Evolutionary conservation across 2,888 invertebrate genomes (phyloP).

Genomic region (Choristoneura rosaceana): DNA sequence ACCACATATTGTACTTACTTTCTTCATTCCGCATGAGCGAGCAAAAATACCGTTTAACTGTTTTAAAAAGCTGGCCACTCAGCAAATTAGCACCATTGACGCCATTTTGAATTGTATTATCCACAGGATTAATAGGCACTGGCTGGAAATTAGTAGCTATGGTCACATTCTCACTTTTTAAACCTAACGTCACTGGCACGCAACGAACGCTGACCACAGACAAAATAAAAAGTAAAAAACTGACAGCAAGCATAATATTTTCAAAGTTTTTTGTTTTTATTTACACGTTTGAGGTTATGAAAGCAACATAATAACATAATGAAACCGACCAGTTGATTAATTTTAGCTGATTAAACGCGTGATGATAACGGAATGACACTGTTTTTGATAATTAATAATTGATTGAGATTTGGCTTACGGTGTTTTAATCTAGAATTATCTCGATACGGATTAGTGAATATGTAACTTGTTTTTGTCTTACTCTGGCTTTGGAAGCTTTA

Average conservation of each 20-base stretch:
- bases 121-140: constrained; percentile 9
- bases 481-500: not conserved
- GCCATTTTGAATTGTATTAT: not conserved
- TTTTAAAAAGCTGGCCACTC: constrained; percentile 29
- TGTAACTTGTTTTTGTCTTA: not conserved
- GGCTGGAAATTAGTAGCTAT: not conserved
- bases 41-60: constrained; percentile 20
- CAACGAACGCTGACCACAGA: constrained; percentile 17
- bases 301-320: constrained; percentile 12
- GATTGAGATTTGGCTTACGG: constrained; percentile 21
- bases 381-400: constrained; percentile 39
- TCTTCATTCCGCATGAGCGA: not conserved
- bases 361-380: constrained; percentile 25
- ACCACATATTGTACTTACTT: constrained; percentile 8
- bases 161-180: constrained; percentile 20
- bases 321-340: constrained; percentile 4
- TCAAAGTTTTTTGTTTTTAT: constrained; percentile 9
- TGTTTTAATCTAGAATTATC: constrained; percentile 14
- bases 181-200: constrained; percentile 19
- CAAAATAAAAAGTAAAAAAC: constrained; percentile 38
- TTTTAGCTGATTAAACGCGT: constrained; percentile 22
- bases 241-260: constrained; percentile 19
- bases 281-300: constrained; percentile 17
- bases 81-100: not conserved
- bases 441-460: constrained; percentile 10